Evolutionary conservation across 2,113 vertebrate species (phyloP), one percentile per base, ranked within the genome.

Genomic region (Lota lota): DNA sequence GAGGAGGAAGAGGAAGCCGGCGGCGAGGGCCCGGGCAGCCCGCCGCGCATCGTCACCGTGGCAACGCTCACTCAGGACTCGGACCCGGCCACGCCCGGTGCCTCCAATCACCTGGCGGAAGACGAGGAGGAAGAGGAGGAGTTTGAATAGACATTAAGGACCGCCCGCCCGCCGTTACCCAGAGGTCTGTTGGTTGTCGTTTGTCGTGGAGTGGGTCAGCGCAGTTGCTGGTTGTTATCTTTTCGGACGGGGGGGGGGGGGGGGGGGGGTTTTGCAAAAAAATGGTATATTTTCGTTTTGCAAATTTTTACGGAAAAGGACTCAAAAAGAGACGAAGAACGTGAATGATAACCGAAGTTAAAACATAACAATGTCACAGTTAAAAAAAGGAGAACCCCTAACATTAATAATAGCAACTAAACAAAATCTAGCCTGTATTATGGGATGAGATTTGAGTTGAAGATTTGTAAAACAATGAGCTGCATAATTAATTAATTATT

Each of bases 1-100:
- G 95, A 96, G 91, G 94, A 95, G 56, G 92, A 93, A 93, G 96
- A 98, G 86, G 95, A 96, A 91, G 94, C 95, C 57, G 92, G 93
- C 75, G 93, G 94, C 51, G 96, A 97, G 86, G 94, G 93, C 85
- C 93, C 12, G 98, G 79, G 92, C 92, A 64, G 93, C 95, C 73
- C 96, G 74, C 96, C 97, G 72, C 94, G 95, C 91, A 98, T 98
- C 81, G 96, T 98, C 63, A 92, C 97, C 33, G 96, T 99, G 90
- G 95, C 95, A 65, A 91, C 97, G 64, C 95, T 98, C 87, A 94
- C 95, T 72, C 97, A 96, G 91, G 96, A 98, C 94, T 98, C 97
- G 54, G 95, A 95, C 84, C 97, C 97, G 70, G 94, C 95, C 85
- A 98, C 96, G 22, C 97, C 97, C 76, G 95, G 93, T 21, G 93